A percentile compares a stretch with the other conserved stretches of the same genome.
Evolutionary conservation across 2,113 vertebrate genomes (phyloP).

Genomic region (Urocynchramus pylzowi): DNA sequence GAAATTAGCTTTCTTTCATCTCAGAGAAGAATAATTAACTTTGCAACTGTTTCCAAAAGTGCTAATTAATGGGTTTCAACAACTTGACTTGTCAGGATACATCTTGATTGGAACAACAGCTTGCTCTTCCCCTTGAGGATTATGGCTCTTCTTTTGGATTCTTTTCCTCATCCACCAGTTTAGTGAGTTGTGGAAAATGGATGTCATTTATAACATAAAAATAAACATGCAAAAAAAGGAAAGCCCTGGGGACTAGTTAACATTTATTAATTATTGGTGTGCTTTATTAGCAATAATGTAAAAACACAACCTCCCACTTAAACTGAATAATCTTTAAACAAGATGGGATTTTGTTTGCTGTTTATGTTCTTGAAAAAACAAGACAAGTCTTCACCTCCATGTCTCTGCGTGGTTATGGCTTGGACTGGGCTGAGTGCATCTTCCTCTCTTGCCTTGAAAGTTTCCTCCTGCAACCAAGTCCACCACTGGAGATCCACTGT

Average conservation of each 20-base stretch:
- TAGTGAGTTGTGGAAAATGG: constrained; percentile 24
- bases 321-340: background rate
- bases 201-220: constrained; percentile 36
- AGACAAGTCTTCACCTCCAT: background rate
- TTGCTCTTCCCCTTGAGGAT: constrained; percentile 61
- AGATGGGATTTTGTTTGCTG: background rate
- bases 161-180: background rate
- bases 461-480: background rate
- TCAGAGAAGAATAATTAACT: constrained; percentile 81
- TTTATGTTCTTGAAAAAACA: background rate
- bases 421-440: background rate
- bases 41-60: constrained; percentile 83
- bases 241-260: background rate
- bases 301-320: background rate
- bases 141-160: constrained; percentile 42
- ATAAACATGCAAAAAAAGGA: constrained; percentile 30
- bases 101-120: constrained; percentile 65
- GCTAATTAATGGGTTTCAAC: constrained; percentile 83
- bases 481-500: background rate
- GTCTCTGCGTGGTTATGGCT: background rate
- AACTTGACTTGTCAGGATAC: constrained; percentile 80
- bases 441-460: background rate
- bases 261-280: constrained; percentile 35
- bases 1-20: constrained; percentile 81
- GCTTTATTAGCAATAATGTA: background rate